Conservation (phyloP, 2,888 invertebrate species). For the Dysmachus trigonus region DNA sequence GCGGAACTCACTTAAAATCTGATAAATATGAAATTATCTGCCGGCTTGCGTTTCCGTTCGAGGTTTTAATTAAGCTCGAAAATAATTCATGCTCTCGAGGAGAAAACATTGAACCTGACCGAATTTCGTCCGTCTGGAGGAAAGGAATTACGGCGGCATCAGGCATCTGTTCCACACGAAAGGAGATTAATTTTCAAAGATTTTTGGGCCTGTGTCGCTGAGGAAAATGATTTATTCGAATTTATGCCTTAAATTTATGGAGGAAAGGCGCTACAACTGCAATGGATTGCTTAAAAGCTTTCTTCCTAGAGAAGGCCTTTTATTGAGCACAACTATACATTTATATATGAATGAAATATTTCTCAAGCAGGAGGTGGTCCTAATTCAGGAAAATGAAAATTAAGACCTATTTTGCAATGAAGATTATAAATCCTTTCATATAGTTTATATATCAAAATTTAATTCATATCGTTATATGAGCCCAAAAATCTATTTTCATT, state of each 20-base stretch:
- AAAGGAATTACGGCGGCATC: background rate
- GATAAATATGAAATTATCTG: constrained; percentile 8
- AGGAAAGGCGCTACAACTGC: background rate
- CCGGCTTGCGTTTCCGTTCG: background rate
- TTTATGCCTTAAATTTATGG: background rate
- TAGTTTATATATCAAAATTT: background rate
- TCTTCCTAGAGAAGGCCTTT: background rate
- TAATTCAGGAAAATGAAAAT: background rate
- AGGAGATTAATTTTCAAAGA: background rate
- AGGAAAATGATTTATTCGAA: background rate
- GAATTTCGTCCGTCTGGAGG: background rate
- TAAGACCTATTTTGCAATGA: background rate
- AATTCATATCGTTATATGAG: background rate
- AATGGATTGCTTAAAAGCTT: background rate
- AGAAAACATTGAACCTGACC: background rate
- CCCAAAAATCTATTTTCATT: background rate
- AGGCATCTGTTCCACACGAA: background rate
- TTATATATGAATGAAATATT: background rate
- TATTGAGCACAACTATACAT: background rate
- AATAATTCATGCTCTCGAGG: background rate
- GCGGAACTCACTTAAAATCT: constrained; percentile 8
- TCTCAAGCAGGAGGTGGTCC: background rate
- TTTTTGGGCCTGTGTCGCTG: background rate
- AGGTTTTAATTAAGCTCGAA: constrained; percentile 2
- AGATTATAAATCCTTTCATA: background rate